These are phyloP conservation scores for Pseudomyrmex concolor DNA, from an alignment of 1,140 invertebrate genomes.

Conservation along the genomic window DNA sequence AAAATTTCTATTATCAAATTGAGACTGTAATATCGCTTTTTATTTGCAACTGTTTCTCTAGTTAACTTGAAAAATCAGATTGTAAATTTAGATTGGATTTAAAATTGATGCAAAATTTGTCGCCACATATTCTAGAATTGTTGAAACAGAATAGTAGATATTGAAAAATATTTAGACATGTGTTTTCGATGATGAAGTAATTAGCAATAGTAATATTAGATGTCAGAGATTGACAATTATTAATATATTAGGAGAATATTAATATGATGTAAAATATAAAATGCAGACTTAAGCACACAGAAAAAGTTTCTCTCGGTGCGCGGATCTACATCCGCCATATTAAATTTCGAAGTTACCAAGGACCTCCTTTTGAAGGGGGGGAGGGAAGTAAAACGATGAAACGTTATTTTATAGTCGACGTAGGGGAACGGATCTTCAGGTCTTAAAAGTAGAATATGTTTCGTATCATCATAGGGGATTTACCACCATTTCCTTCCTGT, in stretches of 20 bases:
- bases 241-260: slow-evolving; percentile 7
- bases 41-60: no score
- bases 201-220: no score
- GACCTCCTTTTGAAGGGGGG: not conserved
- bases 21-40: no score
- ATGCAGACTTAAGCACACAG: not conserved
- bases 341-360: slow-evolving; percentile 62
- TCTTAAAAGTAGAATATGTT: slow-evolving; percentile 85
- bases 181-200: no score
- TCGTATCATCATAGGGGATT: slow-evolving; percentile 85
- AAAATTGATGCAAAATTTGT: no score
- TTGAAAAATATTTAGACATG: no score
- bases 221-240: not conserved
- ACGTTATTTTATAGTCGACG: slow-evolving; percentile 84
- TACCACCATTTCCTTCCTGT: slow-evolving; percentile 80
- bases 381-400: slow-evolving; percentile 80
- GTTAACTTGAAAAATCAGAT: no score
- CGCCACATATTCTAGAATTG: no score
- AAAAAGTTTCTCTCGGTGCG: not conserved
- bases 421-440: slow-evolving; percentile 71
- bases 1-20: no score
- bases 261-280: no score
- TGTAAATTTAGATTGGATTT: no score
- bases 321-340: slow-evolving; percentile 63
- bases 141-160: no score